Evolutionary conservation across 2,797 vertebrate genomes (phyloP).

Genomic region (Onychomys torridus): DNA sequence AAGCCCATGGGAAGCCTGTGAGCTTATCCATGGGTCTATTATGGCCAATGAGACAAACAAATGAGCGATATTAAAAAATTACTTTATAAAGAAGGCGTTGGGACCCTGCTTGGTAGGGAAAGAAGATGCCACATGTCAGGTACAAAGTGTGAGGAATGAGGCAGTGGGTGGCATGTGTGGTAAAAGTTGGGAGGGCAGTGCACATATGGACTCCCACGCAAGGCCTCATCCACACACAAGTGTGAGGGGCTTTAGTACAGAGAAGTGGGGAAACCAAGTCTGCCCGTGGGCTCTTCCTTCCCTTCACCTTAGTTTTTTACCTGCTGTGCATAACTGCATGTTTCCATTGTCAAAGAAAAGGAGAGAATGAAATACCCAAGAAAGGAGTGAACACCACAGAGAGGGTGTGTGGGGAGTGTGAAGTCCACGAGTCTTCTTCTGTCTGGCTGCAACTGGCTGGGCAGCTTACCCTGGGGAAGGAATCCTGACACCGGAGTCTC

Average conservation of each 20-base stretch:
- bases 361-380: background rate
- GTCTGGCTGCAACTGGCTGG: background rate
- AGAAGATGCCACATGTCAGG: background rate
- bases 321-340: background rate
- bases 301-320: background rate
- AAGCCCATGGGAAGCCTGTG: rapidly evolving
- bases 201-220: background rate
- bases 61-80: background rate
- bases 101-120: background rate
- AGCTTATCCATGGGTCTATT: background rate
- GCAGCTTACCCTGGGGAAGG: too few species aligned
- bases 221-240: background rate
- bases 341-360: background rate
- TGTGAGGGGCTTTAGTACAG: too few species aligned
- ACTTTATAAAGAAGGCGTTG: too few species aligned
- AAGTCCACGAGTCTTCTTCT: rapidly evolving
- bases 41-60: background rate
- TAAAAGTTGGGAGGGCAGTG: background rate
- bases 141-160: background rate
- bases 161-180: background rate
- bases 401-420: background rate
- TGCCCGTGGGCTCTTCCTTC: too few species aligned
- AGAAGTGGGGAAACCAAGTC: too few species aligned
- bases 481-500: background rate
- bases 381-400: background rate